These are phyloP conservation scores for Andrena cerasifolii DNA, from an alignment of 1,140 invertebrate genomes.

Conservation along the genomic window DNA sequence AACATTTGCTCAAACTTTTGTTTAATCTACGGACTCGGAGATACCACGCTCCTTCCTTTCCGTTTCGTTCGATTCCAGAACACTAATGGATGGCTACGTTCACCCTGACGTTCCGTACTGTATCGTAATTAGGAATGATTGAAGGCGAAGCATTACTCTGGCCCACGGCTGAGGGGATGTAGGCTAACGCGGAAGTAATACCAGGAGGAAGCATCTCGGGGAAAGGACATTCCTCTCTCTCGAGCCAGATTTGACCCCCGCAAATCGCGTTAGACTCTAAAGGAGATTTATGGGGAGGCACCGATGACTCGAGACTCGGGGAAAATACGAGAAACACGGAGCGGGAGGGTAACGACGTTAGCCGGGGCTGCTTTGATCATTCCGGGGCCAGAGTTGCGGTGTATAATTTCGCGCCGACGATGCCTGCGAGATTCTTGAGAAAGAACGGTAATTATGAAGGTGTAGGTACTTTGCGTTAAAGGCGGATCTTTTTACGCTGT, in stretches of 20 bases:
- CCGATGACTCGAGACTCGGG: not conserved
- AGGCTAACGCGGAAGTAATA: not conserved
- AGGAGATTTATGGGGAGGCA: constrained; percentile 9
- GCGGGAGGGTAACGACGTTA: not conserved
- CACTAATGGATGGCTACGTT: too few relatives aligned
- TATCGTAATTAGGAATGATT: too few relatives aligned
- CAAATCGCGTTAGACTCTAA: constrained; percentile 4
- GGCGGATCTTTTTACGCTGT: too few relatives aligned
- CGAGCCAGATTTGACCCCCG: not conserved
- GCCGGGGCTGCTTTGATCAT: not conserved
- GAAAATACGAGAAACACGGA: not conserved
- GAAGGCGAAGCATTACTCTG: too few relatives aligned
- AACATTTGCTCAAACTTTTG: too few relatives aligned
- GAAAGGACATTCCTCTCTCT: not conserved
- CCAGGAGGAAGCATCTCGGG: not conserved
- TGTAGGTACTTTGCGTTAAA: too few relatives aligned
- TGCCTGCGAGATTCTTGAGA: too few relatives aligned
- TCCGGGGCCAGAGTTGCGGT: not conserved
- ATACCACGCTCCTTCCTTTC: not conserved
- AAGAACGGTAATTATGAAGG: too few relatives aligned
- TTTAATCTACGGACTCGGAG: too few relatives aligned
- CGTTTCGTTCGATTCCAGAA: not conserved
- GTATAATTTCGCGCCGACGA: not conserved
- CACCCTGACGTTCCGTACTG: too few relatives aligned
- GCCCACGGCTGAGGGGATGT: too few relatives aligned